These are phyloP conservation scores for Labroides dimidiatus DNA, from an alignment of 2,797 vertebrate species.

Conservation along the genomic window DNA sequence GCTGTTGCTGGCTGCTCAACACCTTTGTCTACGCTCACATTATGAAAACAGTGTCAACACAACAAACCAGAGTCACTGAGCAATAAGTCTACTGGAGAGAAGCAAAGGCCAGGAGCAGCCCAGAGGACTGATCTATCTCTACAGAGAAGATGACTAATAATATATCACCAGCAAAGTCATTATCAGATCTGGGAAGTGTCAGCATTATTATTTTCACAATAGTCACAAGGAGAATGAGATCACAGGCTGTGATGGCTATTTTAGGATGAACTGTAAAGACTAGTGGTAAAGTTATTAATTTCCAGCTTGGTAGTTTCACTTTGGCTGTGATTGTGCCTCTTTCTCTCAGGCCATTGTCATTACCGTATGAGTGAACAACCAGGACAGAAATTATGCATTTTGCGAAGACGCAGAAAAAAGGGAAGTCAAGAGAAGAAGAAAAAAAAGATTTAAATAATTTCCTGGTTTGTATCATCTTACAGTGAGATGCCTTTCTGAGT, in stretches of 20 bases:
- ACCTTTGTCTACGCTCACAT: constrained; percentile 28
- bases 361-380: not conserved
- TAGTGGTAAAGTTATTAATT: too few relatives aligned
- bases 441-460: constrained; percentile 9
- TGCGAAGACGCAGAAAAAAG: not conserved
- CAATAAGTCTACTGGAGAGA: constrained; percentile 20
- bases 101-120: constrained; percentile 2
- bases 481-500: constrained; percentile 34
- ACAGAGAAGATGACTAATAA: constrained; percentile 32
- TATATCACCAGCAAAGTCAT: constrained; percentile 38
- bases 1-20: constrained; percentile 37
- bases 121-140: constrained; percentile 21
- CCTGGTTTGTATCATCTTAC: constrained; percentile 12
- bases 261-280: too few relatives aligned
- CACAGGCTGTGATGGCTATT: not conserved
- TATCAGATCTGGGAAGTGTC: constrained; percentile 24
- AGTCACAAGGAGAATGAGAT: constrained; percentile 9
- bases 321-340: not conserved
- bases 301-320: not conserved
- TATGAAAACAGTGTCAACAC: constrained; percentile 47
- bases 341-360: constrained; percentile 5
- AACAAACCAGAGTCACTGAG: constrained; percentile 12
- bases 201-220: constrained; percentile 17
- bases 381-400: not conserved
- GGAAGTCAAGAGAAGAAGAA: not conserved